Base-by-base conservation (phyloP, 64 coral and sea anemone genomes). In the Actinia tenebrosa region DNA sequence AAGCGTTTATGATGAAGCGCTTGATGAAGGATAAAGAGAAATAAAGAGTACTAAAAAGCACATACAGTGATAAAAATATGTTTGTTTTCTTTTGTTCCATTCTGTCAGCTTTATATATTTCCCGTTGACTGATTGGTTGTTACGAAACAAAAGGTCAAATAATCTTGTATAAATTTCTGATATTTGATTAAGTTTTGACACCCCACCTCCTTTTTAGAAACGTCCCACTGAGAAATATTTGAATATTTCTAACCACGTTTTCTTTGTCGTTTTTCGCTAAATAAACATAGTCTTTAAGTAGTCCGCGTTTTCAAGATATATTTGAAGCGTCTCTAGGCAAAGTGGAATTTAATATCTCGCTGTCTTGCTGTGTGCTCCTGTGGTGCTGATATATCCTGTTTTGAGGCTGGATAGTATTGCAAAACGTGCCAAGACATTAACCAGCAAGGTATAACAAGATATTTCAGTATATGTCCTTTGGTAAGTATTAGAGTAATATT, bases 161-260 rank as follows among this genome's bases (percentile, higher is more conserved):
- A 75, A 75, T 42, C 5, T 75, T 75, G 1, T 43, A 2, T 5
- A 30, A 75, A 43, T 27, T 75, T 75, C 37, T 75, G 69, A 75
- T 42, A 75, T 75, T 75, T 75, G 69, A 75, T 75, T 75, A 26
- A 75, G 23, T 75, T 66, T 75, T 75, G 69, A 75, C 69, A 75
- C 69, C 69, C 69, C 69, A 75, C 69, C 69, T 72, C 69, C 69
- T 30, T 75, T 75, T 14, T 3, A 2, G 1, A 10, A 42, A 75
- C 6, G 14, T 75, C 69, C 69, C 69, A 75, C 25, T 13, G 69
- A 4, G 26, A 42, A 42, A 18, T 43, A 10, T 42, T 37, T 75
- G 69, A 75, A 75, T 75, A 75, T 75, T 75, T 15, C 10, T n/a
- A 75, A 13, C 69, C 14, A 75, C 69, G n/a, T 14, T 30, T 26